Conservation (phyloP, 2,888 invertebrate genomes). For the Oxystoma pomonae region DNA sequence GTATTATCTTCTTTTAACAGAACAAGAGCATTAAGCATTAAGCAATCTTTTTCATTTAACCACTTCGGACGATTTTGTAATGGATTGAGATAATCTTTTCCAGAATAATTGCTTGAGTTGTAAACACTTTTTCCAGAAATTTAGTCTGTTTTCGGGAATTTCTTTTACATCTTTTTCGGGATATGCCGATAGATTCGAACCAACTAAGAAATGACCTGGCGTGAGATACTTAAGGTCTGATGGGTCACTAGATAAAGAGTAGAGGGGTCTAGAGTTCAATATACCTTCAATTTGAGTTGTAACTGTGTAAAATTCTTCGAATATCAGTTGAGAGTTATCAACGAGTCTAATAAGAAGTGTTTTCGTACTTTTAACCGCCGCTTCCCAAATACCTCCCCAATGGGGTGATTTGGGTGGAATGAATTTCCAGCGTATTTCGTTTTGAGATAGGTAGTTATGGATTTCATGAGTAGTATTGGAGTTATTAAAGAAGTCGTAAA, state of each 20-base stretch:
- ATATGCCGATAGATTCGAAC: not conserved
- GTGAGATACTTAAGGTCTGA: conserved; percentile 11
- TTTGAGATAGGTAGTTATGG: conserved; percentile 3
- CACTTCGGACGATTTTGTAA: conserved; percentile 13
- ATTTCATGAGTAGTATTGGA: not conserved
- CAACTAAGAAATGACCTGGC: too few relatives aligned
- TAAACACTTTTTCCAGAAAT: conserved; percentile 4
- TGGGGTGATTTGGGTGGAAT: too few relatives aligned
- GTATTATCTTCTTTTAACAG: too few relatives aligned
- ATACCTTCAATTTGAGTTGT: too few relatives aligned
- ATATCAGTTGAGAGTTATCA: too few relatives aligned
- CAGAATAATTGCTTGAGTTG: conserved; percentile 11
- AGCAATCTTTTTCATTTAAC: not conserved
- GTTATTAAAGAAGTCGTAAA: conserved; percentile 8
- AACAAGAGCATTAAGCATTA: too few relatives aligned
- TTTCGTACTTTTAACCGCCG: too few relatives aligned
- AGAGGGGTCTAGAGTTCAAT: conserved; percentile 33
- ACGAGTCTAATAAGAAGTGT: too few relatives aligned
- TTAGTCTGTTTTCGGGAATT: conserved; percentile 7
- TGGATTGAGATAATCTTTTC: conserved; percentile 10
- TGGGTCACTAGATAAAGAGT: conserved; percentile 27
- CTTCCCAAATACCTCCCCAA: too few relatives aligned
- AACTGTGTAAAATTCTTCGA: too few relatives aligned
- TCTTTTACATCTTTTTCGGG: conserved; percentile 10
- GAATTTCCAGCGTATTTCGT: too few relatives aligned